A percentile compares a stretch with the other conserved stretches of the same genome.
Conservation (phyloP, 2,797 vertebrate genomes). For the Gadopsis bispinosus region DNA sequence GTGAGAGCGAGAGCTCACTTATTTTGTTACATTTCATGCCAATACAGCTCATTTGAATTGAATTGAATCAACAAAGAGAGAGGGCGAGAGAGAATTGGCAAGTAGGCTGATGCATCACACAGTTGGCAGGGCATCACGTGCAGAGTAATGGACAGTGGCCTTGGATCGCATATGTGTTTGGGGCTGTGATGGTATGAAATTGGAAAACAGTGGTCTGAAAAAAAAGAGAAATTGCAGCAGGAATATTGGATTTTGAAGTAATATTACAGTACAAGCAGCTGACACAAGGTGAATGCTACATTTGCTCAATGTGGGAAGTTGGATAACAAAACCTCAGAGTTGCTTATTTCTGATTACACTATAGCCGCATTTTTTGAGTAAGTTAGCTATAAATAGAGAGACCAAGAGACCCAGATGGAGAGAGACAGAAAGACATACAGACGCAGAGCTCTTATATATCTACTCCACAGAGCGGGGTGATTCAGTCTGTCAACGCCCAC, state of each 20-base stretch:
- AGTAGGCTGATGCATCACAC: conserved; percentile 28
- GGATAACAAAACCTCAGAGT: not conserved
- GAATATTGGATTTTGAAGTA: conserved; percentile 47
- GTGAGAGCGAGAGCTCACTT: conserved; percentile 12
- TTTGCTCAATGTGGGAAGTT: conserved; percentile 3
- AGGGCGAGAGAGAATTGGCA: conserved; percentile 4
- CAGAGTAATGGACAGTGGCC: conserved; percentile 54
- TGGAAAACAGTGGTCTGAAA: conserved; percentile 32
- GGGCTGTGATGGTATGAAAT: conserved; percentile 20
- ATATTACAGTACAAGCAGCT: conserved; percentile 20
- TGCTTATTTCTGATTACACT: conserved; percentile 36
- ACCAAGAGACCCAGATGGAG: conserved; percentile 38
- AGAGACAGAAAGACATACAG: conserved; percentile 22
- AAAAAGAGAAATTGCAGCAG: conserved; percentile 11
- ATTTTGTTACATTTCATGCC: conserved; percentile 45
- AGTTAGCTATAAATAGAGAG: conserved; percentile 44
- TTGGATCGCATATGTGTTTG: conserved; percentile 28
- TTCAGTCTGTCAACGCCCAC: conserved; percentile 74
- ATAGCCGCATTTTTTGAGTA: conserved; percentile 27
- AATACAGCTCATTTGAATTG: conserved; percentile 46
- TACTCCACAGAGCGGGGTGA: conserved; percentile 51
- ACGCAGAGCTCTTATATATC: conserved; percentile 33
- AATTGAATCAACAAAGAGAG: conserved; percentile 31
- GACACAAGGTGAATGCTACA: conserved; percentile 25
- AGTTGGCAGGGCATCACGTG: conserved; percentile 46